Evolutionary conservation across 1,140 invertebrate species (phyloP), one percentile per base, ranked within the genome.

Genomic region (Eurosta solidaginis): DNA sequence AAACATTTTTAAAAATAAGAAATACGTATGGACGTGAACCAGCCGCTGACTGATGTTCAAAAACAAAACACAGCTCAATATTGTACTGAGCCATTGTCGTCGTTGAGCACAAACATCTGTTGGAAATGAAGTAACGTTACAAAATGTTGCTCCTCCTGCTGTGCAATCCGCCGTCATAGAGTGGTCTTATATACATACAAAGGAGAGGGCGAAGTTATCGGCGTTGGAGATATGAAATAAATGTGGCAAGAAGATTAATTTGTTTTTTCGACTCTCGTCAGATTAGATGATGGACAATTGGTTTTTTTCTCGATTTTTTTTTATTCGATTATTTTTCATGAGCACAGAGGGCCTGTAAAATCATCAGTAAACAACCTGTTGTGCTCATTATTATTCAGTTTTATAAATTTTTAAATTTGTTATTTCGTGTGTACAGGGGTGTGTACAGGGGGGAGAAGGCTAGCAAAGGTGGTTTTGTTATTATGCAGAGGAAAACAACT

Each of bases 311-410:
- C 40, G n/a, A n/a, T n/a, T n/a, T n/a, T n/a, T n/a, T n/a, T n/a
- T n/a, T n/a, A n/a, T n/a, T n/a, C n/a, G n/a, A 36, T 54, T 44
- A 45, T 29, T 25, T 44, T 44, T 68, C 77, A 52, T 79, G 79
- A 77, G 59, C 75, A 77, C 81, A 59, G 42, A 77, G 47, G 33
- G 49, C 20, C 33, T 36, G 20, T 77, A 45, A 52, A 77, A 54
- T 77, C 78, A 82, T 78, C 79, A 82, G 74, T 81, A 79, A 79
- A 78, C 82, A 83, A 85, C 84, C 84, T 85, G 84, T 85, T 85
- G 82, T 40, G 59, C 68, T 82, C 74, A 78, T 59, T 40, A 25
- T 68, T 40, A 17, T 68, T 6, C 7, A 22, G 33, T 68, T 68
- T 42, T 68, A 12, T 68, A 17, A 68, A 50, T n/a, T n/a, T 76